Conservation (phyloP, 2,797 vertebrate species). For the Sebastes trivittatus region DNA sequence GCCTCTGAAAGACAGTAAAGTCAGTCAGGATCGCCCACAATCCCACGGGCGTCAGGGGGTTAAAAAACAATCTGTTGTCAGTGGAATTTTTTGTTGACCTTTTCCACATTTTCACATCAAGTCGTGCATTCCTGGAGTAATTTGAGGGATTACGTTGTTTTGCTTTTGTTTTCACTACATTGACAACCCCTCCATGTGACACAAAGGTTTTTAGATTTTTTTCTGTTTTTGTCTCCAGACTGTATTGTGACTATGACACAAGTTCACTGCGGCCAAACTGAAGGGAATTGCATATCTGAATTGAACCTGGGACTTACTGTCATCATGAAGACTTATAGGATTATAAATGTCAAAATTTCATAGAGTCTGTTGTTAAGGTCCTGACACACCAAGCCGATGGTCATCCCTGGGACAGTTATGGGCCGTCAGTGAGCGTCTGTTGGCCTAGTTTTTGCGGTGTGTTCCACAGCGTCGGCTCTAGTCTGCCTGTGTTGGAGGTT, state of each 20-base stretch:
- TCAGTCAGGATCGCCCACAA: no score
- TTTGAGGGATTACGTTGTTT: slow-evolving; percentile 52
- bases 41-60: neutral
- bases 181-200: slow-evolving; percentile 11
- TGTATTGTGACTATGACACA: slow-evolving; percentile 27
- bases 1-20: no score
- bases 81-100: slow-evolving; percentile 38
- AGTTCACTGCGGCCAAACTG: neutral
- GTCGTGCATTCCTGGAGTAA: slow-evolving; percentile 48
- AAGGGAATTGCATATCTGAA: neutral
- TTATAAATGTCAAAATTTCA: neutral
- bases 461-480: no score
- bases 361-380: neutral
- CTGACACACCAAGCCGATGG: no score
- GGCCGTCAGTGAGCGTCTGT: no score
- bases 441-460: no score
- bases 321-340: neutral
- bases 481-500: no score
- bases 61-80: slow-evolving; percentile 5
- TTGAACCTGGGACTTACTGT: neutral
- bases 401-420: no score
- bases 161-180: slow-evolving; percentile 53
- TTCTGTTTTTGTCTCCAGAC: slow-evolving; percentile 9
- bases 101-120: slow-evolving; percentile 44
- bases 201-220: neutral